A percentile compares a stretch with the other conserved stretches of the same genome.
These are phyloP conservation scores for Lemur catta DNA, from an alignment of 2,797 vertebrate genomes.

Conservation along the genomic window DNA sequence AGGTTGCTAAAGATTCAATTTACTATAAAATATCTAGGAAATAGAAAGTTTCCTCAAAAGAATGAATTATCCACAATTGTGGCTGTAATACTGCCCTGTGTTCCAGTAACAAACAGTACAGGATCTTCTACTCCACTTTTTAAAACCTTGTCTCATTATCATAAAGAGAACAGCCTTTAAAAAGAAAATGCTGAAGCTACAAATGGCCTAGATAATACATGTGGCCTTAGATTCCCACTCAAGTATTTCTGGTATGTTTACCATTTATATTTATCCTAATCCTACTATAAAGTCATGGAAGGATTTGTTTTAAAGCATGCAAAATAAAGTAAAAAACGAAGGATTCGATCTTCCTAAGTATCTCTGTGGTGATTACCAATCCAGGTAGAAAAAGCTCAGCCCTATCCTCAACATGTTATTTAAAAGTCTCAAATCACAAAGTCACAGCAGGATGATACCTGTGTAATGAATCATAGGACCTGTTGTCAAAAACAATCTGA, in stretches of 20 bases:
- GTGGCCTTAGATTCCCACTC: neutral
- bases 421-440: slow-evolving; percentile 82
- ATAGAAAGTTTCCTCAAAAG: neutral
- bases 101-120: neutral
- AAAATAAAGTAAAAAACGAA: neutral
- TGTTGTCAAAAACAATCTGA: slow-evolving; percentile 92
- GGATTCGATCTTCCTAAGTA: neutral
- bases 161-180: neutral
- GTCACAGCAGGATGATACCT: slow-evolving; percentile 90
- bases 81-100: neutral
- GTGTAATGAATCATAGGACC: slow-evolving; percentile 90
- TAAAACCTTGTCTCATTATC: neutral
- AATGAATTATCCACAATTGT: neutral
- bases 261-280: neutral
- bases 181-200: neutral
- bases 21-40: neutral
- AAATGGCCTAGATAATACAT: neutral
- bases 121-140: neutral
- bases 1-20: neutral
- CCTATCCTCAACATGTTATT: slow-evolving; percentile 78
- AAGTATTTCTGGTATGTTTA: neutral
- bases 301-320: neutral
- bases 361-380: slow-evolving; percentile 84
- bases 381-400: slow-evolving; percentile 83
- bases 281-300: neutral